Evolutionary conservation across 2,888 invertebrate species (phyloP), one percentile per base, ranked within the genome.

Genomic region (Perizoma affinitatum): DNA sequence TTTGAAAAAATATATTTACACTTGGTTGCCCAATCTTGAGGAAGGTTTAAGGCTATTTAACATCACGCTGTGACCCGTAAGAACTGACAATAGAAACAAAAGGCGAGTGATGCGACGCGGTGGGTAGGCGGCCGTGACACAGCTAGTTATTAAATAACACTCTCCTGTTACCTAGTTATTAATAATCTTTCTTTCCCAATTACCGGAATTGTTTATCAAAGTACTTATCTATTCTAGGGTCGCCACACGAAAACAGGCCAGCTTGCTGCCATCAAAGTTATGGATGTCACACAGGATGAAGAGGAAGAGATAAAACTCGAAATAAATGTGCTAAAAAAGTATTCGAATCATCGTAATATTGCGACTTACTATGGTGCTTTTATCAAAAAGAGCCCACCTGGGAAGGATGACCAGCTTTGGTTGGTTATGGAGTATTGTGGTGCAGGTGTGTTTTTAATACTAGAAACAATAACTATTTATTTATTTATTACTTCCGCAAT

Each of bases 391-490:
- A 98, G 98, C 78, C 98, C 98, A 44, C 97, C 98, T 0, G 99
- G 99, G 48, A 99, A 99, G 93, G 99, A 99, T 93, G 99, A 99
- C 91, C 99, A 99, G 86, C 93, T 99, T 63, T 99, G 99, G 99
- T 93, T 99, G 87, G 99, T 99, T 63, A 99, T 99, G 99, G 99
- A 99, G 92, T 99, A 99, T 87, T 99, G 99, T 93, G 99, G 99
- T 76, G 99, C 99, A 86, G 99, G 96, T 92, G 67, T 66, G 84
- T 82, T 65, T 46, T 44, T 10, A 10, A 22, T 10, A 10, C 42
- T 10, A 10, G n/a, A 10, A 10, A 40, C 42, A n/a, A n/a, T n/a
- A n/a, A n/a, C n/a, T n/a, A n/a, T 10, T 10, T 10, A 42, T 10
- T 42, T 10, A 10, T 42, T 1, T 42, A 10, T 4, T 38, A 7